Percentiles rank a stretch among this genome's conserved stretches.
Conservation (phyloP, 2,888 invertebrate genomes). For the Tetragonisca angustula region DNA sequence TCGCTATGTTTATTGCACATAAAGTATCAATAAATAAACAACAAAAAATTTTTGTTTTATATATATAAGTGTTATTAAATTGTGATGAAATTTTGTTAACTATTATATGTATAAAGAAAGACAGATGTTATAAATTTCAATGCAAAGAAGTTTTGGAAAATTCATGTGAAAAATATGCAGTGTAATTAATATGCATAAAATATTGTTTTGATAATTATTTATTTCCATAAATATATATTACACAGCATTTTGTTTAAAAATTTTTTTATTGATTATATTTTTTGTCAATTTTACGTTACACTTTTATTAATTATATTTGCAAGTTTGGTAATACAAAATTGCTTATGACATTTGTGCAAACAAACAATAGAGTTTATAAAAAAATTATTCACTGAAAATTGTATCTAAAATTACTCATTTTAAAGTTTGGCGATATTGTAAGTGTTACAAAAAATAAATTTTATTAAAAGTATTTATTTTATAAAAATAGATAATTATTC, state of each 20-base stretch:
- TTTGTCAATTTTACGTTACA: conserved; percentile 20
- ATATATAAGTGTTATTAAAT: conserved; percentile 15
- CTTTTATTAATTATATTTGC: conserved; percentile 22
- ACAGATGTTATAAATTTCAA: conserved; percentile 17
- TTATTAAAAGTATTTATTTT: not conserved
- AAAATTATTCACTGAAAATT: not conserved
- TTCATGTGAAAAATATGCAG: conserved; percentile 11
- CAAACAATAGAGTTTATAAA: conserved; percentile 34
- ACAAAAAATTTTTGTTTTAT: not conserved
- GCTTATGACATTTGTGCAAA: conserved; percentile 36
- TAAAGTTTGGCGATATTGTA: conserved; percentile 8
- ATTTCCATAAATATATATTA: conserved; percentile 26
- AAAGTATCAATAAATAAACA: conserved; percentile 17
- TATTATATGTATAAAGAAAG: conserved; percentile 8
- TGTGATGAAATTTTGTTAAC: conserved; percentile 6
- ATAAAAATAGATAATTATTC: not conserved
- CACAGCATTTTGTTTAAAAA: not conserved
- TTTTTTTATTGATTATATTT: conserved; percentile 29
- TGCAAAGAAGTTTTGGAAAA: conserved; percentile 19
- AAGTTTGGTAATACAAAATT: conserved; percentile 54
- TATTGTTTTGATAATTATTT: conserved; percentile 42
- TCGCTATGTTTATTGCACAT: conserved; percentile 10
- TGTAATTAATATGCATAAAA: conserved; percentile 46
- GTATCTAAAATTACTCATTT: conserved; percentile 6
- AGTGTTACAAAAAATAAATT: not conserved